These are phyloP conservation scores for Diplogasteroides magnus DNA, from an alignment of 1,140 invertebrate genomes.

Conservation along the genomic window DNA sequence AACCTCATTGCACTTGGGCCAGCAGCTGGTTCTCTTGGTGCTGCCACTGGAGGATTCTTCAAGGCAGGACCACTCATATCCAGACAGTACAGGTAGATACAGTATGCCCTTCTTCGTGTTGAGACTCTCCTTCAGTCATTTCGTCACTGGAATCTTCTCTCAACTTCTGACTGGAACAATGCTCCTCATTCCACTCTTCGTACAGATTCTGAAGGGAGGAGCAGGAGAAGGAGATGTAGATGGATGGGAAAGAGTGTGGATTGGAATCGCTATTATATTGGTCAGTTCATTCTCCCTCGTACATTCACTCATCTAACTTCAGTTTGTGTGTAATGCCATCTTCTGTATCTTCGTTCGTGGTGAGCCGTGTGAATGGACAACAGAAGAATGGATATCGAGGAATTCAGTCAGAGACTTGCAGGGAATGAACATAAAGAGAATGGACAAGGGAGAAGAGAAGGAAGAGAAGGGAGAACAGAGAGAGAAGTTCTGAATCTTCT, in stretches of 20 bases:
- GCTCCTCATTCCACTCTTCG: too few relatives aligned
- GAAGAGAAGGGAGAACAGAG: too few relatives aligned
- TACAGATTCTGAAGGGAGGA: slow-evolving; percentile 37
- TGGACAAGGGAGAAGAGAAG: too few relatives aligned
- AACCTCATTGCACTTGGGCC: slow-evolving; percentile 43
- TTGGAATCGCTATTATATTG: slow-evolving; percentile 38
- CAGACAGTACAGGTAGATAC: slow-evolving; percentile 40
- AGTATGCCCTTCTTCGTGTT: background rate
- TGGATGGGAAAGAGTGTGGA: slow-evolving; percentile 48
- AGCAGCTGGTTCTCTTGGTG: slow-evolving; percentile 45
- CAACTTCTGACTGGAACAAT: slow-evolving; percentile 48
- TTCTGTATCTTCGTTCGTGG: too few relatives aligned
- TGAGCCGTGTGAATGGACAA: background rate
- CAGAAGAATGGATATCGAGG: background rate
- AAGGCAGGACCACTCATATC: slow-evolving; percentile 49
- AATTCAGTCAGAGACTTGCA: too few relatives aligned
- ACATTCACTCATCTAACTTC: background rate
- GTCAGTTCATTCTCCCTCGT: background rate
- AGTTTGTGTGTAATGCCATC: too few relatives aligned
- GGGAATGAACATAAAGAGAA: too few relatives aligned
- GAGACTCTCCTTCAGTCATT: slow-evolving; percentile 21
- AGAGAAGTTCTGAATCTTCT: too few relatives aligned
- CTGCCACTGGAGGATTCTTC: slow-evolving; percentile 52
- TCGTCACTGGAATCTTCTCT: slow-evolving; percentile 53
- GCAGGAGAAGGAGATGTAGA: slow-evolving; percentile 46